Evolutionary conservation across 2,797 vertebrate species (phyloP).

Genomic region (Rhinella marina): DNA sequence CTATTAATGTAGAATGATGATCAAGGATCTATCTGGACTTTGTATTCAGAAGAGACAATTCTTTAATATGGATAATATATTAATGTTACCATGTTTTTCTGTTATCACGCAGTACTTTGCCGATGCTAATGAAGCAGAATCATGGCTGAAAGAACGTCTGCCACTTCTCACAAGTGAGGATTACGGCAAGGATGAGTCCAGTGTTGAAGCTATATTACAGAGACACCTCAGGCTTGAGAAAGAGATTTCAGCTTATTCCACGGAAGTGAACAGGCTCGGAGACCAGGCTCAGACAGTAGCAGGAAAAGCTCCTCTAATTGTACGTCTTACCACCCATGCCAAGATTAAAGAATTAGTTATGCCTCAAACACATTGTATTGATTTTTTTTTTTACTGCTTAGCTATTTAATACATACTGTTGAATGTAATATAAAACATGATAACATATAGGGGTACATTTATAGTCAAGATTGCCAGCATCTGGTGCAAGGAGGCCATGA

Average conservation of each 20-base stretch:
- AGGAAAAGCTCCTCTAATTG: slow-evolving; percentile 73
- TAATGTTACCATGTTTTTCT: background rate
- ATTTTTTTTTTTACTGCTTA: background rate
- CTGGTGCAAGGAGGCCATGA: no score
- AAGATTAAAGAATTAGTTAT: no score
- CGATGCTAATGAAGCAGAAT: slow-evolving; percentile 77
- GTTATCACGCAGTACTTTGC: slow-evolving; percentile 80
- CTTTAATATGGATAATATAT: background rate
- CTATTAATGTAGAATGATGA: no score
- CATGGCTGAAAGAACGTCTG: slow-evolving; percentile 81
- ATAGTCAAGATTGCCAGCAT: no score
- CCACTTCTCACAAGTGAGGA: slow-evolving; percentile 77
- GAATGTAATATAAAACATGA: background rate
- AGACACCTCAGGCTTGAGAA: slow-evolving; percentile 80
- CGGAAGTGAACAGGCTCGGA: slow-evolving; percentile 77
- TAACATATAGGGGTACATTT: background rate
- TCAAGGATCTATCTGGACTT: background rate
- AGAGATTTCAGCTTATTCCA: slow-evolving; percentile 75
- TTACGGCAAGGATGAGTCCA: slow-evolving; percentile 79
- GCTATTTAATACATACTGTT: background rate
- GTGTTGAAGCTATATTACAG: slow-evolving; percentile 75
- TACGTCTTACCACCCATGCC: slow-evolving; percentile 65
- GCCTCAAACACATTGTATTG: background rate
- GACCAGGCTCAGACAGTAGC: slow-evolving; percentile 78
- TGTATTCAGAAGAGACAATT: background rate